A percentile compares a stretch with the other conserved stretches of the same genome.
Conservation (phyloP, 23 tunicate genomes). For the Halocynthia roretzi region DNA sequence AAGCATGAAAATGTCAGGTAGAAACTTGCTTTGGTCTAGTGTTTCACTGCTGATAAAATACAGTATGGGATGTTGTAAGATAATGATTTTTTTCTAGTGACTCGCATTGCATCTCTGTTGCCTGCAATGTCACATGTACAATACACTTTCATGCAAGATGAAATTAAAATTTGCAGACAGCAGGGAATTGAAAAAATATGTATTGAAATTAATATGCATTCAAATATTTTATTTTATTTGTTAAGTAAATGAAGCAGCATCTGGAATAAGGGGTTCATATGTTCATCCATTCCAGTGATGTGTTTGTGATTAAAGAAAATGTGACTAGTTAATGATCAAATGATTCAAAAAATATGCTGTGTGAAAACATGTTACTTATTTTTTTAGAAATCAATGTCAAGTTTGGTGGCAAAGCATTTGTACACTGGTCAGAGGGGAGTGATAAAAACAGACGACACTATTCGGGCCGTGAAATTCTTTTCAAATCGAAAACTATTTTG, state of each 20-base stretch:
- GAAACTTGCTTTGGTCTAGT: neutral
- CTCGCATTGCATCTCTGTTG: neutral
- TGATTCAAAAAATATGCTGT: neutral
- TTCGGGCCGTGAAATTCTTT: conserved; percentile 41
- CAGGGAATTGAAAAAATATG: neutral
- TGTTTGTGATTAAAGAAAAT: neutral
- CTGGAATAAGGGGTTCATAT: neutral
- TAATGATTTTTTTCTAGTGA: neutral
- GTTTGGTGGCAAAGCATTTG: conserved; percentile 54
- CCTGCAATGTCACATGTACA: neutral
- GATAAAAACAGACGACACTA: conserved; percentile 41
- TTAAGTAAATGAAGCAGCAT: neutral
- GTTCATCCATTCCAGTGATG: neutral
- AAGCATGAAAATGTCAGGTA: conserved; percentile 63
- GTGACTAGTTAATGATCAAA: neutral
- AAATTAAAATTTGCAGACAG: neutral
- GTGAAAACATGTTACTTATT: neutral
- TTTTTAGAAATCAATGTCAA: conserved; percentile 31
- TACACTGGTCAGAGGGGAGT: conserved; percentile 54
- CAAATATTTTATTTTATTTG: neutral
- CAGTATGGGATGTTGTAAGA: too few species aligned
- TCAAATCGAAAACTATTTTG: conserved; percentile 28
- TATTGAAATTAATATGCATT: too few species aligned
- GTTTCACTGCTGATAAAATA: too few species aligned
- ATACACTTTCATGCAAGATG: neutral